Evolutionary conservation across 2,113 vertebrate species (phyloP).

Genomic region (Nestor notabilis): DNA sequence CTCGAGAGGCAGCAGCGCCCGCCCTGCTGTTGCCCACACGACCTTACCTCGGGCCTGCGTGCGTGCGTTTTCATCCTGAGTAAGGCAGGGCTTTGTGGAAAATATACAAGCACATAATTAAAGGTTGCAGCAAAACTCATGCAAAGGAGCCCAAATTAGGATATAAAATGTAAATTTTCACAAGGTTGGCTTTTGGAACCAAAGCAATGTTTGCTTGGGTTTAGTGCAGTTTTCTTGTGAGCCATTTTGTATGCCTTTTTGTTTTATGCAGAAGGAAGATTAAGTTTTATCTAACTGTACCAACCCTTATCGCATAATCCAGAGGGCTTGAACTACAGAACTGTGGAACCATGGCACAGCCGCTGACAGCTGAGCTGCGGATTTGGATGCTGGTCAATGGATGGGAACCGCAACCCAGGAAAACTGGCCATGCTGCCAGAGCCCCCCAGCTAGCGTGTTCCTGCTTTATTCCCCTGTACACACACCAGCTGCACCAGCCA

Average conservation of each 20-base stretch:
- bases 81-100: not conserved
- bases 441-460: not conserved
- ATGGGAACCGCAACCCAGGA: not conserved
- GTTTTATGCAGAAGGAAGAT: not conserved
- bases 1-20: not conserved
- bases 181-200: not conserved
- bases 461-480: fast-evolving
- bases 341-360: fast-evolving
- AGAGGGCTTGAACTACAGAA: not conserved
- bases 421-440: fast-evolving
- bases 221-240: not conserved
- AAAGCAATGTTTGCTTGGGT: not conserved
- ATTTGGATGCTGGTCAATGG: no score
- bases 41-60: not conserved
- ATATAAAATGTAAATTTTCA: not conserved
- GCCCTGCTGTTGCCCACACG: not conserved
- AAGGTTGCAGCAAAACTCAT: not conserved
- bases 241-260: not conserved
- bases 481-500: not conserved
- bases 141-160: not conserved
- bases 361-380: not conserved
- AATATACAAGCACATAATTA: not conserved
- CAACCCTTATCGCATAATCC: no score
- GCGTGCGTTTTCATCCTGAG: fast-evolving
- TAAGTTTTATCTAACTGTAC: not conserved